Evolutionary conservation across 2,888 invertebrate genomes (phyloP).

Genomic region (Temnothorax ravouxi): DNA sequence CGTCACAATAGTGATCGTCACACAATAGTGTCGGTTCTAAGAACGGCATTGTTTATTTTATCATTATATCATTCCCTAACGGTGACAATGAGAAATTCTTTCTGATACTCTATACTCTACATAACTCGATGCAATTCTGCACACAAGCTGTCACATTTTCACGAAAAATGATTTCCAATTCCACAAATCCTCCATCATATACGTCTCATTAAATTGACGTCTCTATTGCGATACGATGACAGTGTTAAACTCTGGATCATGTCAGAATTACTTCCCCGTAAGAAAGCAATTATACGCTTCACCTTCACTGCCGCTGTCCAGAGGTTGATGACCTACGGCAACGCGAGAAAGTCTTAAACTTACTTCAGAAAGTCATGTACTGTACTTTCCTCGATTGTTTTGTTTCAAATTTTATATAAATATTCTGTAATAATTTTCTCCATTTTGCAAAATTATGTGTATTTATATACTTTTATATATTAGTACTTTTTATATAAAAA

Average conservation of each 20-base stretch:
- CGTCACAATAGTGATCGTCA: neutral
- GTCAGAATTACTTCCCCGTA: neutral
- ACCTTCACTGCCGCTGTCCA: slow-evolving; percentile 29
- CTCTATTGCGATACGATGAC: neutral
- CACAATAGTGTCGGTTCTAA: neutral
- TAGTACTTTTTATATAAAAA: slow-evolving; percentile 1
- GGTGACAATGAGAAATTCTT: neutral
- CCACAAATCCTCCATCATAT: neutral
- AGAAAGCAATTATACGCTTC: slow-evolving; percentile 38
- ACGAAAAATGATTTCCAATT: neutral
- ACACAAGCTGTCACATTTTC: neutral
- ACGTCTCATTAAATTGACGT: neutral
- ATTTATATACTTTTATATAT: neutral
- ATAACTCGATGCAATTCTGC: neutral
- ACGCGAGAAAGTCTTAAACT: slow-evolving; percentile 54
- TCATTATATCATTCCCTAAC: neutral
- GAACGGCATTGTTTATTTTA: neutral
- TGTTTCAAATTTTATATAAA: neutral
- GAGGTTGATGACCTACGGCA: slow-evolving; percentile 60
- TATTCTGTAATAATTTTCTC: neutral
- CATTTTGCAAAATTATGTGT: neutral
- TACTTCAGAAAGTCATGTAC: neutral
- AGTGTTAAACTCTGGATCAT: neutral
- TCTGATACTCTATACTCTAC: too few relatives aligned
- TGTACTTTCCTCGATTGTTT: neutral